Percentiles rank a stretch among this genome's conserved stretches.
Conservation (phyloP, 2,888 invertebrate species). For the Adela reaumurella region DNA sequence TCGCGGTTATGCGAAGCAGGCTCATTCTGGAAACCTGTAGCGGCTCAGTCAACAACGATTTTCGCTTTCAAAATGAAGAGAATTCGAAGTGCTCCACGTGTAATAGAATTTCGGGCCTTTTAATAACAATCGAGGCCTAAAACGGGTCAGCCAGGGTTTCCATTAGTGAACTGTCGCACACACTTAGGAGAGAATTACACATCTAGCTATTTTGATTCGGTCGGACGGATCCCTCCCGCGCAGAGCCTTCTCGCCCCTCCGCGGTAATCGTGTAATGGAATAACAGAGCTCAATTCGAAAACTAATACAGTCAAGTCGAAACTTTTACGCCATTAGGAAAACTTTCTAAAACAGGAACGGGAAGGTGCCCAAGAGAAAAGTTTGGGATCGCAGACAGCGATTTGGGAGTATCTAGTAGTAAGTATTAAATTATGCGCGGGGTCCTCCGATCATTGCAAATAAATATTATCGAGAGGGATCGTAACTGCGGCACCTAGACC, state of each 20-base stretch:
- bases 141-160: neutral
- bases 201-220: too few species aligned
- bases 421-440: neutral
- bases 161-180: neutral
- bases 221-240: too few species aligned
- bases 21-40: too few species aligned
- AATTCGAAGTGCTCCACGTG: neutral
- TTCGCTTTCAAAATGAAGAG: neutral
- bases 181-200: neutral
- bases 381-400: too few species aligned
- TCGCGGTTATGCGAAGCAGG: too few species aligned
- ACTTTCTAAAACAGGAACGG: neutral
- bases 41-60: neutral
- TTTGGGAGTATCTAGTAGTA: too few species aligned
- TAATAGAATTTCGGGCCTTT: neutral
- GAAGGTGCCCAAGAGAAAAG: neutral
- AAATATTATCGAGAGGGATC: neutral
- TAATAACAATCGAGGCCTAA: neutral
- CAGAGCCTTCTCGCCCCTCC: too few species aligned
- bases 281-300: neutral
- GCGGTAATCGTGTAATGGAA: too few species aligned
- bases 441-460: neutral
- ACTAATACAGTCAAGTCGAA: neutral
- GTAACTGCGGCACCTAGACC: too few species aligned
- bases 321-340: neutral